Evolutionary conservation across 2,113 vertebrate genomes (phyloP).

Genomic region (Sylvia atricapilla): DNA sequence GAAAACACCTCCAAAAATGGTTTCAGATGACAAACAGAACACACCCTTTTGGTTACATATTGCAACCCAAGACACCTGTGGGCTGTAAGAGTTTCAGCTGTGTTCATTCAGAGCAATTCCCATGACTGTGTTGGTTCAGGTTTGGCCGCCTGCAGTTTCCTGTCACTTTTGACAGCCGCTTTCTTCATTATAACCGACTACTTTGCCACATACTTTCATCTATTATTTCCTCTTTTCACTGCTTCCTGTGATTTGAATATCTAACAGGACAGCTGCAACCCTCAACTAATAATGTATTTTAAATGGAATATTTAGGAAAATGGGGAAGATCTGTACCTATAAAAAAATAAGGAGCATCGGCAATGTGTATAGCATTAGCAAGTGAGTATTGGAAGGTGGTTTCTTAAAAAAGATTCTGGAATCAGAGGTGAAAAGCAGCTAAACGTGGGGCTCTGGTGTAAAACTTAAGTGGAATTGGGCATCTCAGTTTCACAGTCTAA

Average conservation of each 20-base stretch:
- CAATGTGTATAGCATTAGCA: not conserved
- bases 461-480: not conserved
- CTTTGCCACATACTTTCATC: not conserved
- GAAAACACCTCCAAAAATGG: too few species aligned
- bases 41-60: too few species aligned
- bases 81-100: not conserved
- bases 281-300: not conserved
- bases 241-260: not conserved
- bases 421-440: not conserved
- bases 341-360: not conserved
- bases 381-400: not conserved
- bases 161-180: not conserved
- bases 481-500: not conserved
- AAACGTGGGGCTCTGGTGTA: not conserved
- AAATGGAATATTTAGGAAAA: not conserved
- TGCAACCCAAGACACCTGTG: too few species aligned
- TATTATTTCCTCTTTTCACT: not conserved
- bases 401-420: not conserved
- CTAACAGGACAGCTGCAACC: slow-evolving; percentile 1
- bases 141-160: not conserved
- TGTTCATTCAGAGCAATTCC: not conserved
- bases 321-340: not conserved
- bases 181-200: not conserved
- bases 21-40: too few species aligned
- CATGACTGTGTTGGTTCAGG: not conserved